phyloP scores from a whole-genome alignment of 2,888 invertebrate species.

The Drosophila differens region DNA sequence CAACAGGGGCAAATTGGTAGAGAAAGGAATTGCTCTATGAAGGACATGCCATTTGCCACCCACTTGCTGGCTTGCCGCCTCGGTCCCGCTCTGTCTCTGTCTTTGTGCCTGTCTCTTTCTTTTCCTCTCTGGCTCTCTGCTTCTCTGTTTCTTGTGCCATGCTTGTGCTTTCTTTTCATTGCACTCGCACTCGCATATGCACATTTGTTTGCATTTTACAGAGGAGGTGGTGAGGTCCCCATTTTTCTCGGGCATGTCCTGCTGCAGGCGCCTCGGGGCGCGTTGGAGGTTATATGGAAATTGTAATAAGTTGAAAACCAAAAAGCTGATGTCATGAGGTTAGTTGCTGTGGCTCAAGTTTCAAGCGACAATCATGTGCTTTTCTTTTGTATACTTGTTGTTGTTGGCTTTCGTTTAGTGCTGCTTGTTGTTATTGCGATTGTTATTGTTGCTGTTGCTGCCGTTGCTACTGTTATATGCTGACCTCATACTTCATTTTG shows the following conservation, averaged over 20 bases:
- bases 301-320: slow-evolving; percentile 82
- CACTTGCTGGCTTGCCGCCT: slow-evolving; percentile 12
- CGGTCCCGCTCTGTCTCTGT: slow-evolving; percentile 1
- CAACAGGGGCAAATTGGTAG: slow-evolving; percentile 19
- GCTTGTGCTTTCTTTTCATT: slow-evolving; percentile 59
- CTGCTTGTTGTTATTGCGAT: slow-evolving; percentile 28
- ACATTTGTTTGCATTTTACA: slow-evolving; percentile 72
- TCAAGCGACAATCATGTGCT: slow-evolving; percentile 81
- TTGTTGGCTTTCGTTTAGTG: slow-evolving; percentile 14
- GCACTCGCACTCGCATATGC: slow-evolving; percentile 68
- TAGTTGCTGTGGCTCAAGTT: slow-evolving; percentile 81
- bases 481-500: slow-evolving; percentile 82
- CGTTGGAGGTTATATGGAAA: slow-evolving; percentile 77
- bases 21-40: slow-evolving; percentile 35
- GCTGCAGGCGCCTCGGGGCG: slow-evolving; percentile 51
- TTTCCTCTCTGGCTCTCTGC: slow-evolving; percentile 4
- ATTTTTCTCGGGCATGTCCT: slow-evolving; percentile 19
- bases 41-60: slow-evolving; percentile 69
- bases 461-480: slow-evolving; percentile 53
- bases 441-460: slow-evolving; percentile 34
- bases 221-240: neutral
- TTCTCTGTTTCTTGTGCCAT: slow-evolving; percentile 9
- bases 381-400: slow-evolving; percentile 57
- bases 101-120: slow-evolving; percentile 15
- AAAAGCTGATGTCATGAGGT: slow-evolving; percentile 82